Base-by-base conservation (phyloP, 2,888 invertebrate species). In the Sinhomidia bicolor region DNA sequence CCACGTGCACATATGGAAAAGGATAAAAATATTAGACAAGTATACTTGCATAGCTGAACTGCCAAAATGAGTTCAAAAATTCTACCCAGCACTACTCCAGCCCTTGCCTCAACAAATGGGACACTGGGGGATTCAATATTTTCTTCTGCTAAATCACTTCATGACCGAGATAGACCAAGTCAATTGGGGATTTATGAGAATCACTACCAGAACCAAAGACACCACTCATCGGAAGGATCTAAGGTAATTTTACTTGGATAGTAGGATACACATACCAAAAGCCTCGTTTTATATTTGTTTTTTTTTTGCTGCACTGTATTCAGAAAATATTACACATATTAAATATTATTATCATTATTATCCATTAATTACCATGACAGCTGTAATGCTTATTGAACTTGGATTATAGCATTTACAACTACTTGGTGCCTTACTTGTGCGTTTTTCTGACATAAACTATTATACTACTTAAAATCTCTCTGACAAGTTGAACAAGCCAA, bases 51-150 rank as follows among this genome's bases (percentile, higher is more conserved):
- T 17, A 65, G 44, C 5, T 71, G 14, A 41, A 71, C 14, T 71
- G 44, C 41, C 12, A 90, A 86, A 76, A 91, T 91, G 91, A 90
- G 90, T 51, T 91, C 91, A 47, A 90, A 90, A 81, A 88, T 90
- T 51, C 71, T 90, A 62, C 80, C 86, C n/a, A 90, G 81, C 26
- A 47, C 85, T 0, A 71, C 83, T 32, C 81, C 90, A 74, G 79
- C 88, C 68, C 89, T 83, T 65, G 54, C 83, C 57, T 88, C 87
- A 57, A 68, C 87, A 14, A 91, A 89, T 86, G 91, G 90, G 80
- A 88, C 89, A 54, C 74, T 89, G 86, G 82, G 86, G 44, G 89
- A 89, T 44, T 54, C 84, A 54, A 62, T 91, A 68, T 91, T 86
- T 60, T 84, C 88, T 32, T 86, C 89, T 83, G 90, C 90, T 20